Evolutionary conservation across 2,797 vertebrate genomes (phyloP), one percentile per base, ranked within the genome.

Genomic region (Sebastes paucispinis): DNA sequence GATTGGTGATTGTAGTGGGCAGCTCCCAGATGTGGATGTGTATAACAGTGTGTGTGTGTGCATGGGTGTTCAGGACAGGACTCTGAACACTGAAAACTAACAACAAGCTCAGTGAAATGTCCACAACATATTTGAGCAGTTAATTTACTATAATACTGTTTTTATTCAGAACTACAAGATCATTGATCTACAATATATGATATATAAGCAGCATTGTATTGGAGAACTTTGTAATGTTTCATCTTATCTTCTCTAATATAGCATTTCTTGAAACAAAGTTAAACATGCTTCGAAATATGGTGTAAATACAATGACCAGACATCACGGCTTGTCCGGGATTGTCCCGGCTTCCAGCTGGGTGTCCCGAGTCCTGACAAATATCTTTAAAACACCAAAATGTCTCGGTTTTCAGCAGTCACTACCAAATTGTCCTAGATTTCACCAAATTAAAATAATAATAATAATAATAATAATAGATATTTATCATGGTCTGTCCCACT

Each of bases 1-100:
- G 71, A 82, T 52, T 79, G 62, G 72, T 63, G 70, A 74, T 58
- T 82, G 68, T 69, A 73, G 67, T 60, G 74, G 60, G 43, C 72
- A 87, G 74, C 36, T 73, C 59, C 69, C 81, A 73, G 73, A 71
- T 79, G 71, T 62, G 59, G 12, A 14, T 67, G 74, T 64, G 54
- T 69, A 27, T 22, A 58, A 54, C 67, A 14, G 29, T n/a, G 20
- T 25, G 9, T 39, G 27, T 29, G 6, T 43, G 36, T 74, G 36
- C 43, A 47, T 63, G 57, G 24, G 22, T 77, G 50, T 43, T 60
- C 11, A 29, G 11, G 22, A 50, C 9, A n/a, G 43, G 1, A n/a
- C 54, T 43, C 29, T 8, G 20, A 43, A 43, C 39, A 43, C 54
- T 54, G 22, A 25, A 73, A 73, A 24, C 43, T 6, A 59, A 27